Conservation (phyloP, 2,888 invertebrate genomes). For the Meteorus colon region DNA sequence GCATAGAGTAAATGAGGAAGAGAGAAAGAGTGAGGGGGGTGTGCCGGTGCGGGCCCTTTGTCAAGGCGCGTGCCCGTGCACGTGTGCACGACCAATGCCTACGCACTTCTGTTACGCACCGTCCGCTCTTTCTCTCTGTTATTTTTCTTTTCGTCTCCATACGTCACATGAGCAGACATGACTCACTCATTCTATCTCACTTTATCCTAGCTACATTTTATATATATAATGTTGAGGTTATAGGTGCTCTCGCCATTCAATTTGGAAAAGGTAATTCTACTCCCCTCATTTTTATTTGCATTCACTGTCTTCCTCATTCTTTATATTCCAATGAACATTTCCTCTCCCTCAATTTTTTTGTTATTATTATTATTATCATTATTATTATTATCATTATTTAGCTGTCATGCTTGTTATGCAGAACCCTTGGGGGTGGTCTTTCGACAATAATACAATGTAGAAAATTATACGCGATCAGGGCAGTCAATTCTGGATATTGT, state of each 20-base stretch:
- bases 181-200: conserved; percentile 45
- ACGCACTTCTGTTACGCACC: conserved; percentile 62
- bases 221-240: conserved; percentile 40
- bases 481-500: conserved; percentile 40
- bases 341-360: neutral
- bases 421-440: conserved; percentile 48
- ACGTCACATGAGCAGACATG: conserved; percentile 29
- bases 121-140: conserved; percentile 43
- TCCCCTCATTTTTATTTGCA: conserved; percentile 52
- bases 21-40: conserved; percentile 48
- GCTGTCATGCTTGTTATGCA: conserved; percentile 34
- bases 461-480: conserved; percentile 65
- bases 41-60: conserved; percentile 70
- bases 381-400: neutral
- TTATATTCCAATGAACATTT: neutral
- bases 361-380: neutral
- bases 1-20: conserved; percentile 25
- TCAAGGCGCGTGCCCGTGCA: conserved; percentile 72
- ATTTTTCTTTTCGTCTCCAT: neutral
- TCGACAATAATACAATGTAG: conserved; percentile 57
- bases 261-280: conserved; percentile 63
- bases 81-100: conserved; percentile 72
- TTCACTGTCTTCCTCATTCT: conserved; percentile 38
- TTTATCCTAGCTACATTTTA: conserved; percentile 41
- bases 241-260: conserved; percentile 61